Evolutionary conservation across 2,888 invertebrate species (phyloP).

Genomic region (Tricholauxania praeusta): DNA sequence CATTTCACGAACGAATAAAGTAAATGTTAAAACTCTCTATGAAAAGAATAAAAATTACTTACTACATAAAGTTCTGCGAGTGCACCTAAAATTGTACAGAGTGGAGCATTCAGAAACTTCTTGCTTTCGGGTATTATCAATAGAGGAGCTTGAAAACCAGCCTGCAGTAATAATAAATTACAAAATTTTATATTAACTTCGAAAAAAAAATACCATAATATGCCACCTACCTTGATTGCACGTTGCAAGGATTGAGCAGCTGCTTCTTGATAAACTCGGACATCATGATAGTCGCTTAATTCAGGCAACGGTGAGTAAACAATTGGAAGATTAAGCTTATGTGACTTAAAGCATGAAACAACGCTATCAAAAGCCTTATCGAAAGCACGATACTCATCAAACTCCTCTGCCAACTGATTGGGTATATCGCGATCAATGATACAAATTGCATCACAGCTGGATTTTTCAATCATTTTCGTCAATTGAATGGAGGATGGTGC

Average conservation of each 20-base stretch:
- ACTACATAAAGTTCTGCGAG: constrained; percentile 90
- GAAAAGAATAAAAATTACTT: constrained; percentile 61
- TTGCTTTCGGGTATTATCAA: constrained; percentile 77
- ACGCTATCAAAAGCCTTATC: constrained; percentile 69
- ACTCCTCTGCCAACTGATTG: constrained; percentile 56
- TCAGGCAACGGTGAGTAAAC: constrained; percentile 75
- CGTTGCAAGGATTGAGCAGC: constrained; percentile 82
- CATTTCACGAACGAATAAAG: no score
- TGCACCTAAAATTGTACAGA: constrained; percentile 87
- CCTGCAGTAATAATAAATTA: constrained; percentile 57
- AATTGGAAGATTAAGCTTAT: constrained; percentile 63
- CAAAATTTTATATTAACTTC: not conserved
- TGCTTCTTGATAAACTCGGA: constrained; percentile 79
- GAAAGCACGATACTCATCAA: constrained; percentile 60
- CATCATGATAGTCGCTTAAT: constrained; percentile 82
- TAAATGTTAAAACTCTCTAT: no score
- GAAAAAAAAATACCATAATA: no score
- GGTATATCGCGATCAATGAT: constrained; percentile 62
- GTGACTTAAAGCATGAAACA: constrained; percentile 64
- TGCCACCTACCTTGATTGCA: constrained; percentile 73
- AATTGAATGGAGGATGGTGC: constrained; percentile 61
- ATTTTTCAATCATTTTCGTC: constrained; percentile 56
- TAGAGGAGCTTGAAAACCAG: constrained; percentile 85
- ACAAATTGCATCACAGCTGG: constrained; percentile 63
- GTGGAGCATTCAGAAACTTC: constrained; percentile 79